Conservation (phyloP, 1,140 invertebrate species). For the Hyles euphorbiae region DNA sequence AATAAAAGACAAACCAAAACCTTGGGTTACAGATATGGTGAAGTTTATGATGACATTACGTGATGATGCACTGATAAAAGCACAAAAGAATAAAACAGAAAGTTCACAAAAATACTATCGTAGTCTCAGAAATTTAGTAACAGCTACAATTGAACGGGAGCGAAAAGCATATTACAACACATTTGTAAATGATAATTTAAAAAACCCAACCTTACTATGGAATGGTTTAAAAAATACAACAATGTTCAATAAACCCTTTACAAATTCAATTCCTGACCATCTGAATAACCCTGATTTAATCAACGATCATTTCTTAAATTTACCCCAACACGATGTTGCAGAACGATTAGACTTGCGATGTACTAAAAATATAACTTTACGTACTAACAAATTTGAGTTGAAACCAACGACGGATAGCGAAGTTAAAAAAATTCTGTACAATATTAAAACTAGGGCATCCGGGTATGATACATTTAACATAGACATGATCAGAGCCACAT, state of each 20-base stretch:
- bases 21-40: conserved; percentile 11
- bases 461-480: too few relatives aligned
- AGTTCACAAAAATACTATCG: conserved; percentile 10
- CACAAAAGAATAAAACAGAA: conserved; percentile 5
- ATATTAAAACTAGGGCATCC: too few relatives aligned
- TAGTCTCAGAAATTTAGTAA: conserved; percentile 12
- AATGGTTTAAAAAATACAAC: conserved; percentile 9
- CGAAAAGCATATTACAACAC: conserved; percentile 15
- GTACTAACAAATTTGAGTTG: too few relatives aligned
- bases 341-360: too few relatives aligned
- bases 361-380: too few relatives aligned
- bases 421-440: too few relatives aligned
- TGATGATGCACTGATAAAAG: conserved; percentile 8
- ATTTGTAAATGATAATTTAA: conserved; percentile 14
- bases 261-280: conserved; percentile 6
- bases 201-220: conserved; percentile 10
- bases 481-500: too few relatives aligned
- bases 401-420: too few relatives aligned
- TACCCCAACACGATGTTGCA: too few relatives aligned
- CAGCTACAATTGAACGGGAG: conserved; percentile 12
- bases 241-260: conserved; percentile 1
- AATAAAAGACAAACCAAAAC: conserved; percentile 1
- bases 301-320: too few relatives aligned
- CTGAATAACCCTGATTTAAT: conserved; percentile 10
- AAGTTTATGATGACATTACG: conserved; percentile 10